These are phyloP conservation scores for Chlorops oryzae DNA, from an alignment of 1,140 invertebrate species.

Conservation along the genomic window DNA sequence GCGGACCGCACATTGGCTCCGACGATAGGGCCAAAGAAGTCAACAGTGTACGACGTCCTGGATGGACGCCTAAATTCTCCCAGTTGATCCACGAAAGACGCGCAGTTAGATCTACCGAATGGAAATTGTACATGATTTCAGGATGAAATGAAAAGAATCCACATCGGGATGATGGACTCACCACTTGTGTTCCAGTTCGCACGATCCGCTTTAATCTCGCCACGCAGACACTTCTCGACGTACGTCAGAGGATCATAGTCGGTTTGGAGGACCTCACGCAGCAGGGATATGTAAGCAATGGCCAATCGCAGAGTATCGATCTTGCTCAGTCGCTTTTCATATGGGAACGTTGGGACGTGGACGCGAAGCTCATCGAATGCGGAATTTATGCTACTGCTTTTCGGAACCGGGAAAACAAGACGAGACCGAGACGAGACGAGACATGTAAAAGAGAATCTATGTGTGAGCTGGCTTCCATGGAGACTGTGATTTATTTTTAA, in stretches of 20 bases:
- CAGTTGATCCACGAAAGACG: slow-evolving; percentile 98
- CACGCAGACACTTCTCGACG: slow-evolving; percentile 84
- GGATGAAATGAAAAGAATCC: too few relatives aligned
- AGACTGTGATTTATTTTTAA: not conserved
- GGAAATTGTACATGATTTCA: not conserved
- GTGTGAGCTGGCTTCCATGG: too few relatives aligned
- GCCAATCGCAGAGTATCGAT: slow-evolving; percentile 93
- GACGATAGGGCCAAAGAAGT: slow-evolving; percentile 74
- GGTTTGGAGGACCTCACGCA: slow-evolving; percentile 83
- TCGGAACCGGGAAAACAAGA: slow-evolving; percentile 17
- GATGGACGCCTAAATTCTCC: slow-evolving; percentile 93
- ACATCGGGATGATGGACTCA: slow-evolving; percentile 53
- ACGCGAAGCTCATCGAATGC: slow-evolving; percentile 92
- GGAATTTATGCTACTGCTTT: slow-evolving; percentile 94
- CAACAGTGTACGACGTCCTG: slow-evolving; percentile 71
- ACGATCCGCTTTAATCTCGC: slow-evolving; percentile 78
- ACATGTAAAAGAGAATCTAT: slow-evolving; percentile 7
- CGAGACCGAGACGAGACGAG: slow-evolving; percentile 1
- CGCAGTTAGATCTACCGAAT: slow-evolving; percentile 81
- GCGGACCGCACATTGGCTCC: slow-evolving; percentile 58
- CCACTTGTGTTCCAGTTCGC: slow-evolving; percentile 95
- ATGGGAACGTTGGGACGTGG: slow-evolving; percentile 97
- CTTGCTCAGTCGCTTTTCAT: slow-evolving; percentile 95
- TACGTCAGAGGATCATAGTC: slow-evolving; percentile 89
- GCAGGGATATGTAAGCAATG: slow-evolving; percentile 92